Base-by-base conservation (phyloP, 1,140 invertebrate genomes). In the Drosophila pruinosa region DNA sequence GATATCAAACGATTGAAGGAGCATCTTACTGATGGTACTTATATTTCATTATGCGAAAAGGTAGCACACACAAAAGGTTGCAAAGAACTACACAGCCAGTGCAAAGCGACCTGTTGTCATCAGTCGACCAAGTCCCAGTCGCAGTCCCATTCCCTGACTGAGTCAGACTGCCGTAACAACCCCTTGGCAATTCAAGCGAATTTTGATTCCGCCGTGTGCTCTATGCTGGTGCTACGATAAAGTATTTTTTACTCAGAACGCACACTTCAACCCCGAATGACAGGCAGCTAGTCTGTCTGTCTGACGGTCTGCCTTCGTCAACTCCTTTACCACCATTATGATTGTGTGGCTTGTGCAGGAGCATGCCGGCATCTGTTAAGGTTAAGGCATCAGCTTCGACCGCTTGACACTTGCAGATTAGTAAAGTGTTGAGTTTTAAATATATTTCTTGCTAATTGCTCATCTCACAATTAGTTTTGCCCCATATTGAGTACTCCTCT, bases 381-480 rank as follows among this genome's bases (percentile, higher is more conserved):
- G 17, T 43, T 58, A 43, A 58, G 28, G 41, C 61, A 57, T 43
- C 76, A 50, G 61, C 68, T 78, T 50, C 75, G 58, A 61, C 67
- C 61, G 81, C 80, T 86, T 85, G 81, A 85, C 81, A 85, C 81
- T 85, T 85, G 81, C 81, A 86, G 81, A 85, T 85, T 85, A 85
- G 81, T 86, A 85, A 86, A 86, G 81, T 85, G 81, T 85, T 86
- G 81, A 81, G 62, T 80, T 62, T 74, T 72, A 72, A 68, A 68
- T 75, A 74, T 65, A 73, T 85, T 85, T 85, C 81, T 57, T 85
- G 81, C 81, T 85, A 85, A 85, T 85, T 85, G 81, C 77, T 83
- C 31, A 47, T 28, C 56, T 41, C 34, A 85, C 81, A 86, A 85
- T 85, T 77, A 86, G 81, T 85, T 64, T 8, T 85, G 81, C 81